Conservation (phyloP, 2,797 vertebrate species). For the Mormyrops boulengeri region DNA sequence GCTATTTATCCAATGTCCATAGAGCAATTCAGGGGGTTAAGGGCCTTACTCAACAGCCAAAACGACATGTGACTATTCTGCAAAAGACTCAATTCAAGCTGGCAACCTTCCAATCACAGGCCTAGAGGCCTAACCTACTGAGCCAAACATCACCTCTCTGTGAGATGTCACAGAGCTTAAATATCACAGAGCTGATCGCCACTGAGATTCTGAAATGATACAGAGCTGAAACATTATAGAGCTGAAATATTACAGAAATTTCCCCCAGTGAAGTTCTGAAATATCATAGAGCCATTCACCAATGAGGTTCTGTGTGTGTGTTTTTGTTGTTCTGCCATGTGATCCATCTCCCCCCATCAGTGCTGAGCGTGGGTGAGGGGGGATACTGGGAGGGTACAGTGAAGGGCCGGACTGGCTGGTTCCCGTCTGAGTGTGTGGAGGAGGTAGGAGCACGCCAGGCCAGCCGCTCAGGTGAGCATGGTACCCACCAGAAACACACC, state of each 20-base stretch:
- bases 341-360: constrained; percentile 44
- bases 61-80: not conserved
- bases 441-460: constrained; percentile 81
- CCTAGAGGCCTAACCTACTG: not conserved
- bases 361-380: constrained; percentile 84
- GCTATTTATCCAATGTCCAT: not conserved
- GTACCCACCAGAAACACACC: not conserved
- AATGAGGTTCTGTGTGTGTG: not conserved
- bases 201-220: not conserved
- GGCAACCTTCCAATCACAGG: not conserved
- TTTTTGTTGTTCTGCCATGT: constrained; percentile 8
- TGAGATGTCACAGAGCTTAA: not conserved
- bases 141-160: not conserved
- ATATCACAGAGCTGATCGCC: not conserved
- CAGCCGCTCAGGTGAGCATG: constrained; percentile 57
- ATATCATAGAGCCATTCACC: not conserved
- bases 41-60: not conserved
- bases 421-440: constrained; percentile 87
- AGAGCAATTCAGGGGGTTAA: not conserved
- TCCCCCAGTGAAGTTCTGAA: not conserved
- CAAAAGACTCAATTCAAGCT: not conserved
- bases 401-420: constrained; percentile 83
- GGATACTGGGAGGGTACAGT: constrained; percentile 92
- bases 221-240: not conserved
- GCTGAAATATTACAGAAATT: not conserved